phyloP scores from a whole-genome alignment of 2,113 vertebrate species.

The Genyomyrus donnyi region DNA sequence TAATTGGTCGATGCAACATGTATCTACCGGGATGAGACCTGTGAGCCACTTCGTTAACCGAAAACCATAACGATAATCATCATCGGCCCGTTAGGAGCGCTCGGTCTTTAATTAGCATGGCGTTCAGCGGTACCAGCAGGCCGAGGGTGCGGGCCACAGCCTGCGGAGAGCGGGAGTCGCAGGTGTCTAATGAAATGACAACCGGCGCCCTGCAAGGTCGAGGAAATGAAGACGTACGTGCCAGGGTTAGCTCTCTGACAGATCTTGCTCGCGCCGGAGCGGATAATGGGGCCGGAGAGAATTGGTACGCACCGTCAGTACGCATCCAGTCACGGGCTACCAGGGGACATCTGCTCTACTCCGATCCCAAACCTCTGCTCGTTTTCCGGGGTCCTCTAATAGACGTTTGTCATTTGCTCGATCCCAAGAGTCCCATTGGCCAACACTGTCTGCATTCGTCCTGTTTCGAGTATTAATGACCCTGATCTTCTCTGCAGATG shows the following conservation, averaged over 20 bases:
- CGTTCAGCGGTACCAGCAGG: background rate
- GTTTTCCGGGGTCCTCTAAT: background rate
- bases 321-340: background rate
- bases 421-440: background rate
- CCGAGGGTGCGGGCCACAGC: background rate
- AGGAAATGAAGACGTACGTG: constrained; percentile 32
- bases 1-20: background rate
- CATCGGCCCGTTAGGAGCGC: background rate
- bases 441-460: background rate
- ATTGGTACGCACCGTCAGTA: background rate
- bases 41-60: background rate
- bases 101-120: background rate
- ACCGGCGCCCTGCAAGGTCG: constrained; percentile 26
- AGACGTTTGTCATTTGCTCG: constrained; percentile 4
- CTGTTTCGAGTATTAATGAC: background rate
- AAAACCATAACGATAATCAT: background rate
- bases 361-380: background rate
- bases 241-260: constrained; percentile 30
- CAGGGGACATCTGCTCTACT: background rate
- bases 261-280: constrained; percentile 31
- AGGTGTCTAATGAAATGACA: constrained; percentile 35
- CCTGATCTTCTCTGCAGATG: background rate
- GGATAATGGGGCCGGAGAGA: constrained; percentile 3
- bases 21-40: background rate
- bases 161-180: constrained; percentile 40